Base-by-base conservation (phyloP, 2,797 vertebrate genomes). In the Malurus leucopterus region DNA sequence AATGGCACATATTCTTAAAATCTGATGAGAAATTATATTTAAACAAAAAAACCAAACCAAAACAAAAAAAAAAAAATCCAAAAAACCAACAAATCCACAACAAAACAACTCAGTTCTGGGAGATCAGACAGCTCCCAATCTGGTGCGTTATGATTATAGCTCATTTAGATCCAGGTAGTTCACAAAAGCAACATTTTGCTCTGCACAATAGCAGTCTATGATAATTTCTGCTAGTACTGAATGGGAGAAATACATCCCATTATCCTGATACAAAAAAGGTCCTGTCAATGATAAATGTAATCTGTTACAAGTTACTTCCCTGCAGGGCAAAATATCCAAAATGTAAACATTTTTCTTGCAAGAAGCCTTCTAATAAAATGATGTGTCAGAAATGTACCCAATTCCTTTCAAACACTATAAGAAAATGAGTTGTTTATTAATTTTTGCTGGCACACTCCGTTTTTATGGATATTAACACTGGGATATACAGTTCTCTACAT, bases 141-240 rank as follows among this genome's bases (percentile, higher is more conserved):
- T 8, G 67, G 38, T 6, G 1, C 79, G 43, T 91, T 93, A 84
- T 77, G 70, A 90, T 79, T 94, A 53, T 20, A 92, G 46, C 36
- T 90, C 57, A 55, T 93, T 93, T 84, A 89, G 59, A 89, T 83
- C 82, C 74, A 36, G 15, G 15, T 86, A 64, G 92, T 96, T 93
- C 84, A 84, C 90, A 91, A 84, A 80, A 95, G 74, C 29, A 84
- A 43, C 12, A 63, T 89, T 92, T 92, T 95, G 51, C 64, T 85
- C 63, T 53, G 20, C 34, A 62, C 22, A 55, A 18, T 93, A 94
- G 81, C 68, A 92, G 50, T 40, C 74, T 71, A 59, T 89, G 79
- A 80, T 86, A 89, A 90, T 40, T 94, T 92, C 59, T 91, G 36
- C 68, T 94, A 63, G 72, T 87, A 65, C 51, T 61, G 74, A 94